Percentiles rank a stretch among this genome's conserved stretches.
phyloP scores from a whole-genome alignment of 2,113 vertebrate genomes.

The Gambusia affinis region DNA sequence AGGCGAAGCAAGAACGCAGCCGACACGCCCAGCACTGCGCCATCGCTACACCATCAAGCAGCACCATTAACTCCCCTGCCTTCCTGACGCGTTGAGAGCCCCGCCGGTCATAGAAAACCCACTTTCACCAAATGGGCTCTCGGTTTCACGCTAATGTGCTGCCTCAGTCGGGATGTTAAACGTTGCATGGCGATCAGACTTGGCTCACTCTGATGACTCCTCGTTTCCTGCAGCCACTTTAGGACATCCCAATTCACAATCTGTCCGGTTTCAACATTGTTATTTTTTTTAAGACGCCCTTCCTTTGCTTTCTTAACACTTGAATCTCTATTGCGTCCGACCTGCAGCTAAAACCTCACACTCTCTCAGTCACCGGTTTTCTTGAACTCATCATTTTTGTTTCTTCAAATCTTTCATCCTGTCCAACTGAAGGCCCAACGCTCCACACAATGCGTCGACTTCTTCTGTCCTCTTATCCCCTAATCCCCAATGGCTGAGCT shows the following conservation, averaged over 20 bases:
- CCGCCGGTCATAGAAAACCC: conserved; percentile 13
- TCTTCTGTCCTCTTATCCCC: conserved; percentile 17
- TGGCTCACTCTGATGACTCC: conserved; percentile 1
- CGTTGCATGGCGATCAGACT: conserved; percentile 13
- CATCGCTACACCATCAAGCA: background rate
- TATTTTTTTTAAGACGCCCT: conserved; percentile 15
- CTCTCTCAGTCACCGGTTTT: conserved; percentile 3
- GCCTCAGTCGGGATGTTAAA: background rate
- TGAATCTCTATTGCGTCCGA: background rate
- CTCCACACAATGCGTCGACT: conserved; percentile 14
- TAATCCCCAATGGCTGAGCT: conserved; percentile 53
- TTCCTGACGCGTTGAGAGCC: conserved; percentile 2
- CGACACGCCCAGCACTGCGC: conserved; percentile 15
- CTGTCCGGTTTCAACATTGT: conserved; percentile 27
- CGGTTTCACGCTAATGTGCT: background rate
- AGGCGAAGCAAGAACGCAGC: conserved; percentile 43
- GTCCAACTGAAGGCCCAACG: background rate
- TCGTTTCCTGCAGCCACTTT: background rate
- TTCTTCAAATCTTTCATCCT: conserved; percentile 10
- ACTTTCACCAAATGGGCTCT: background rate
- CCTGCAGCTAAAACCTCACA: background rate
- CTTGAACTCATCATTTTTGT: conserved; percentile 5
- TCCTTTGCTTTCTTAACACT: conserved; percentile 35
- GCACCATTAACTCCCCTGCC: background rate
- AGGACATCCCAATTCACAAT: conserved; percentile 21